Conservation (phyloP, 2,888 invertebrate genomes). For the Hirtodrosophila histrioides region DNA sequence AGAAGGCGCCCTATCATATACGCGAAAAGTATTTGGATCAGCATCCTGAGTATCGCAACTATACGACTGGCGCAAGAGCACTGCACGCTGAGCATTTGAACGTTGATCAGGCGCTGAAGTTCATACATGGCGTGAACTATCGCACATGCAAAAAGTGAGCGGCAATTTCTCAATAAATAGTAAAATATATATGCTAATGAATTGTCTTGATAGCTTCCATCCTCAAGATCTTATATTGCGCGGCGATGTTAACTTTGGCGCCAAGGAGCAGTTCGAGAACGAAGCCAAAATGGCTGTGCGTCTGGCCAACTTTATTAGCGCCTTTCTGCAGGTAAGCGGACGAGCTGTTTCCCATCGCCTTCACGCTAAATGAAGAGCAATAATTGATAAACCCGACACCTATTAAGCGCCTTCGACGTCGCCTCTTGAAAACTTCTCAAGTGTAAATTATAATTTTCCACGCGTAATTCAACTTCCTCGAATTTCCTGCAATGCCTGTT, state of each 20-base stretch:
- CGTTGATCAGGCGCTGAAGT: conserved; percentile 91
- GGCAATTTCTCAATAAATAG: neutral
- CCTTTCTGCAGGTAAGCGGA: conserved; percentile 91
- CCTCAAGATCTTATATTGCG: conserved; percentile 91
- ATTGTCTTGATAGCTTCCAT: conserved; percentile 86
- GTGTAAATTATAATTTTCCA: conserved; percentile 83
- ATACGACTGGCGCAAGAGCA: conserved; percentile 87
- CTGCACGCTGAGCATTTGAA: conserved; percentile 89
- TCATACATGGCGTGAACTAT: conserved; percentile 89
- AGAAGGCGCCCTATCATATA: conserved; percentile 88
- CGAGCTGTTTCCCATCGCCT: conserved; percentile 61
- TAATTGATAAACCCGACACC: conserved; percentile 79
- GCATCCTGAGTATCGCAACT: conserved; percentile 90
- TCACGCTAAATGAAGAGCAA: conserved; percentile 79
- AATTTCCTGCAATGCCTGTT: conserved; percentile 81
- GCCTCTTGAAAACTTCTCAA: conserved; percentile 80
- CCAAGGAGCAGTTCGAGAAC: conserved; percentile 94
- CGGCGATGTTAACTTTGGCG: conserved; percentile 94
- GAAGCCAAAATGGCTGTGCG: conserved; percentile 98
- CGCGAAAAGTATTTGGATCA: conserved; percentile 90
- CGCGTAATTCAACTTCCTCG: conserved; percentile 83
- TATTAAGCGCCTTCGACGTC: conserved; percentile 76
- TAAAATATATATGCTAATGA: neutral
- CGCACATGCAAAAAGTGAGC: conserved; percentile 85
- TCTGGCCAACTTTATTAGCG: conserved; percentile 97